A percentile compares a stretch with the other conserved stretches of the same genome.
These are phyloP conservation scores for Drosophila willistoni DNA, from an alignment of 1,140 invertebrate genomes.

Conservation along the genomic window DNA sequence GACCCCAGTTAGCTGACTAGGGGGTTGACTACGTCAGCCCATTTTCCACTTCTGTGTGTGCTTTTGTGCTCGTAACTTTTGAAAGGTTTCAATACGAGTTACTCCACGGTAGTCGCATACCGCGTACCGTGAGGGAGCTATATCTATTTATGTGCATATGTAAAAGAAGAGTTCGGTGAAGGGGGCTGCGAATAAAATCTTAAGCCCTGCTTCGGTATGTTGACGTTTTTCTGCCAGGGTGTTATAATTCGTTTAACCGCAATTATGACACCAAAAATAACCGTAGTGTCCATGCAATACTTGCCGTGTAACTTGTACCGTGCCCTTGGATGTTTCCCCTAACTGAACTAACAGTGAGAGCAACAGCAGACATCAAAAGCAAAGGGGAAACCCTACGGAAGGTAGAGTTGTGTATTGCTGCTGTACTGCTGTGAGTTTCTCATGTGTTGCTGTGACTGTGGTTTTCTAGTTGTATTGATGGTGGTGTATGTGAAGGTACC, in stretches of 20 bases:
- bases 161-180: not conserved
- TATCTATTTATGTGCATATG: not conserved
- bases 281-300: conserved; percentile 25
- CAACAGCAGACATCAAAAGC: not conserved
- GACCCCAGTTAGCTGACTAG: conserved; percentile 6
- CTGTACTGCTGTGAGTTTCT: conserved; percentile 58
- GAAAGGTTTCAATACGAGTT: conserved; percentile 51
- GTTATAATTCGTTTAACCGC: conserved; percentile 81
- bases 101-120: not conserved
- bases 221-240: conserved; percentile 46
- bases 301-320: conserved; percentile 48
- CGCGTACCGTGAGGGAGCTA: conserved; percentile 25
- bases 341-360: conserved; percentile 10
- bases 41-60: conserved; percentile 39
- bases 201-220: conserved; percentile 35
- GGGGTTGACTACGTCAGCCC: conserved; percentile 43
- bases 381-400: conserved; percentile 15
- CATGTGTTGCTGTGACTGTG: not conserved
- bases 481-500: not conserved
- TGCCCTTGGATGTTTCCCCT: conserved; percentile 39
- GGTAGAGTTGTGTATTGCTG: conserved; percentile 37
- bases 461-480: too few relatives aligned
- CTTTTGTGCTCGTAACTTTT: conserved; percentile 36
- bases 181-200: conserved; percentile 45
- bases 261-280: conserved; percentile 75